phyloP scores from a whole-genome alignment of 2,113 vertebrate genomes.

The Pelecanoides urinatrix region DNA sequence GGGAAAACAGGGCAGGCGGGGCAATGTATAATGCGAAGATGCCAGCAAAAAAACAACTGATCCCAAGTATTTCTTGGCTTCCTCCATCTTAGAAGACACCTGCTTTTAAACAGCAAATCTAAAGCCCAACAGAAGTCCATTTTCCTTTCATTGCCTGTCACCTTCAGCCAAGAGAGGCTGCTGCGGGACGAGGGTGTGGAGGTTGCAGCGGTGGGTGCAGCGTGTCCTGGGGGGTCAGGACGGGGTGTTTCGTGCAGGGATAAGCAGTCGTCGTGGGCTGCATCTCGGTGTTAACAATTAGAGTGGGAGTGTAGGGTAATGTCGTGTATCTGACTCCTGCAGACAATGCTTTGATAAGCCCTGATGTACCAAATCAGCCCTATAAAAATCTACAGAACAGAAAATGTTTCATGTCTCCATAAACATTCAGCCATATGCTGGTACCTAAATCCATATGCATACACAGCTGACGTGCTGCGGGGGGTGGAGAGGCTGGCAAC shows the following conservation, averaged over 20 bases:
- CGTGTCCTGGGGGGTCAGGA: background rate
- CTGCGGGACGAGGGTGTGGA: background rate
- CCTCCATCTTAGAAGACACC: background rate
- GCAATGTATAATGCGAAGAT: background rate
- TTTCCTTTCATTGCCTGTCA: background rate
- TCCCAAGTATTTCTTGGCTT: background rate
- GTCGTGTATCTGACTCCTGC: background rate
- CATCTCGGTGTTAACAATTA: background rate
- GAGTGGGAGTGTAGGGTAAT: background rate
- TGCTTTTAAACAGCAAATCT: background rate
- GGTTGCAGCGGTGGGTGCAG: background rate
- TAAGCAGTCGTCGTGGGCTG: background rate
- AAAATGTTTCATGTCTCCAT: constrained; percentile 1
- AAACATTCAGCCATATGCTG: background rate
- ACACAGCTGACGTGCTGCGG: background rate
- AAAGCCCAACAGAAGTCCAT: background rate
- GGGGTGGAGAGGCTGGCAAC: background rate
- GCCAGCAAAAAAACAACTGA: background rate
- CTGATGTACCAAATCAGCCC: background rate
- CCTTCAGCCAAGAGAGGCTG: background rate
- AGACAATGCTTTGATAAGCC: constrained; percentile 3
- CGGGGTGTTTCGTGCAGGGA: rapidly evolving
- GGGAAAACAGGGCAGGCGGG: background rate
- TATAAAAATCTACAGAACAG: background rate
- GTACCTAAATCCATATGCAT: background rate